phyloP scores from a whole-genome alignment of 2,888 invertebrate species.

The Muschampia plurimacula region DNA sequence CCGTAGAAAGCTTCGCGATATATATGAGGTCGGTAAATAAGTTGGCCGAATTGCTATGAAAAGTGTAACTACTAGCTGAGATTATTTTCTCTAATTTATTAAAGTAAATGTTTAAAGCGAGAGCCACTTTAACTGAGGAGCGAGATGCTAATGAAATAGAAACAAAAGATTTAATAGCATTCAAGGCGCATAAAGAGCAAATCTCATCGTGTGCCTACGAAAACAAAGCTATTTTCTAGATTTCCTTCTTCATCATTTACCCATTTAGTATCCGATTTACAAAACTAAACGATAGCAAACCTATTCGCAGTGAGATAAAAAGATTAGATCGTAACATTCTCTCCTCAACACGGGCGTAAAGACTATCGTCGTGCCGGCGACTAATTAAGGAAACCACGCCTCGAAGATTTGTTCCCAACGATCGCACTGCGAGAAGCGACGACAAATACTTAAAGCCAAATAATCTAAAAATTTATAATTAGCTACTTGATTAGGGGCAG shows the following conservation, averaged over 20 bases:
- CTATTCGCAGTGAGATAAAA: not conserved
- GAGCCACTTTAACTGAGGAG: not conserved
- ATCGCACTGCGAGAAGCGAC: slow-evolving; percentile 2
- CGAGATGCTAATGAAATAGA: not conserved
- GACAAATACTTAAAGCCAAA: not conserved
- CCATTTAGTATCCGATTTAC: not conserved
- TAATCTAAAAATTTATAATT: not conserved
- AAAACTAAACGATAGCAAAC: not conserved
- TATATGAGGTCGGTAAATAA: slow-evolving; percentile 31
- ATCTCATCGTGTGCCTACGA: too few species aligned
- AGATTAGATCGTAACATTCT: slow-evolving; percentile 13
- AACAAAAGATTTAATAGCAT: not conserved
- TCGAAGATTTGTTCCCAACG: not conserved
- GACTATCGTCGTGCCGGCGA: not conserved
- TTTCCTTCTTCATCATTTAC: not conserved
- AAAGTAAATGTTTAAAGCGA: slow-evolving; percentile 10
- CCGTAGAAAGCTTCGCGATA: slow-evolving; percentile 2
- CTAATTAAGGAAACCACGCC: slow-evolving; percentile 21
- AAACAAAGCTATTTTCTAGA: not conserved
- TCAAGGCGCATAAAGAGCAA: not conserved
- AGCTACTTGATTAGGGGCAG: not conserved
- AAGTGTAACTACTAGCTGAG: slow-evolving; percentile 20
- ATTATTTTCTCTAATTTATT: slow-evolving; percentile 30
- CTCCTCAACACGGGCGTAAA: slow-evolving; percentile 2
- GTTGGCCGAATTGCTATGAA: slow-evolving; percentile 32